A percentile compares a stretch with the other conserved stretches of the same genome.
phyloP scores from a whole-genome alignment of 2,113 vertebrate genomes.

The Pica pica region DNA sequence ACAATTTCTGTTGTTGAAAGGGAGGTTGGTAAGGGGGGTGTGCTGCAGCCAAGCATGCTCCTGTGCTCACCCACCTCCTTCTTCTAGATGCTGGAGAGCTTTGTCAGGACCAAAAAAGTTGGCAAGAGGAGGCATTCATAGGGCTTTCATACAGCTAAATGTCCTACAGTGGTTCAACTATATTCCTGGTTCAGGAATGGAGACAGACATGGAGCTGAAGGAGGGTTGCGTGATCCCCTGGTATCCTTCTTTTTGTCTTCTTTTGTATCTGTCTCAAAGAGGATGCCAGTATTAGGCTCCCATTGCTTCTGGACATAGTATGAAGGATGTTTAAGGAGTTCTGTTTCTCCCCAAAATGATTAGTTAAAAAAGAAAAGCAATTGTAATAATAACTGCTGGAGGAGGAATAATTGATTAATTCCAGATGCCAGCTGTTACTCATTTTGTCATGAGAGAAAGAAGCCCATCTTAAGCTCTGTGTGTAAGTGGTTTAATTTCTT shows the following conservation, averaged over 20 bases:
- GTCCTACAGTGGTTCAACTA: background rate
- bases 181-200: background rate
- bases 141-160: background rate
- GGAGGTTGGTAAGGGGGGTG: background rate
- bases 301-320: background rate
- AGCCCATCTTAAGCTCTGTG: background rate
- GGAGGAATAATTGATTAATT: background rate
- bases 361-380: background rate
- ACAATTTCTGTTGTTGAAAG: background rate
- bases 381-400: background rate
- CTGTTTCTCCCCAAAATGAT: background rate
- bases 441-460: background rate
- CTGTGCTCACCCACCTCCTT: background rate
- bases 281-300: background rate
- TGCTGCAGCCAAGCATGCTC: background rate
- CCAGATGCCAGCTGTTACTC: background rate
- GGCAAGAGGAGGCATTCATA: background rate
- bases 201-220: background rate
- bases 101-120: background rate
- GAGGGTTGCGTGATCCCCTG: too few species aligned
- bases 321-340: background rate
- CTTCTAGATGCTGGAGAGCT: background rate
- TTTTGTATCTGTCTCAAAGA: background rate
- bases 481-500: background rate
- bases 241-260: background rate